These are phyloP conservation scores for Apostichopus japonicus DNA, from an alignment of 35 echinoderm and acorn worm genomes.

Conservation along the genomic window DNA sequence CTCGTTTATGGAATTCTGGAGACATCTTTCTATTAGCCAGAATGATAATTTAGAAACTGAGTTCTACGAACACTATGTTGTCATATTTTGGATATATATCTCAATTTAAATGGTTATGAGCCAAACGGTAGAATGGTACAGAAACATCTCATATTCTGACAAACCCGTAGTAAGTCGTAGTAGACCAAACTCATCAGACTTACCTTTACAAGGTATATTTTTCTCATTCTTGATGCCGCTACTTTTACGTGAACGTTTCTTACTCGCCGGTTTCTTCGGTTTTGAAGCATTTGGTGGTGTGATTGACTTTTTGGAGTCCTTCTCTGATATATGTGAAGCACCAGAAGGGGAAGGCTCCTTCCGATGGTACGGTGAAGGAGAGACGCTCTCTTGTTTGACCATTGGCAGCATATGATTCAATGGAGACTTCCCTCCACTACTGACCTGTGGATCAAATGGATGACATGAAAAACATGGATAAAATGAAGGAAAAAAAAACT, in stretches of 20 bases:
- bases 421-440: constrained; percentile 20
- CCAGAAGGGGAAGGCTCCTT: neutral
- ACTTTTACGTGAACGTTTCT: constrained; percentile 4
- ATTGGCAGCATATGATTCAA: constrained; percentile 42
- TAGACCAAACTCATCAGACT: neutral
- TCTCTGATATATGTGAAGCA: constrained; percentile 13
- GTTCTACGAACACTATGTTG: too few relatives aligned
- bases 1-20: too few relatives aligned
- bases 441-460: neutral
- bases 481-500: neutral
- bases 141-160: too few relatives aligned
- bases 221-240: constrained; percentile 40
- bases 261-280: constrained; percentile 10
- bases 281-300: constrained; percentile 13
- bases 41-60: too few relatives aligned
- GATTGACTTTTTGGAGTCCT: constrained; percentile 8
- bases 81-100: too few relatives aligned
- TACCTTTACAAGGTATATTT: constrained; percentile 70
- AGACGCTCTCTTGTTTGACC: neutral
- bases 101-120: too few relatives aligned
- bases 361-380: neutral
- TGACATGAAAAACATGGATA: too few relatives aligned
- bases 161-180: too few relatives aligned
- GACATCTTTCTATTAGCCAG: too few relatives aligned
- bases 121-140: too few relatives aligned